Percentiles rank a stretch among this genome's conserved stretches.
phyloP scores from a whole-genome alignment of 2,888 invertebrate species.

The Agrotis segetum region DNA sequence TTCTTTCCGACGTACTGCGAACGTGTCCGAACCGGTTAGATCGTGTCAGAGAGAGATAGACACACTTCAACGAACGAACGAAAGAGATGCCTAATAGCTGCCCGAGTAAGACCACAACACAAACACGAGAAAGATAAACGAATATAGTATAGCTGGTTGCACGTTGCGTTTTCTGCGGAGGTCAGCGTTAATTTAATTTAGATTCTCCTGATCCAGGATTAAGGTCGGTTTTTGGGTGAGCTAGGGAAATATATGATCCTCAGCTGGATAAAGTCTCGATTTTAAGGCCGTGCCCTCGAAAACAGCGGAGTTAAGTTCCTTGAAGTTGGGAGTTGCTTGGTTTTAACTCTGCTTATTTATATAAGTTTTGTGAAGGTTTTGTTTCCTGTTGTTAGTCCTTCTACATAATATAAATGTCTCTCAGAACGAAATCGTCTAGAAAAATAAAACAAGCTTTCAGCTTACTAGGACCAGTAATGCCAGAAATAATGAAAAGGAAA shows the following conservation, averaged over 20 bases:
- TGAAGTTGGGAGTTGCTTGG: constrained; percentile 53
- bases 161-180: constrained; percentile 73
- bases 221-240: constrained; percentile 53
- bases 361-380: constrained; percentile 25
- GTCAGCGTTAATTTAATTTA: constrained; percentile 43
- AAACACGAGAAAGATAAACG: constrained; percentile 75
- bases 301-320: constrained; percentile 65
- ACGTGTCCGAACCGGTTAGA: constrained; percentile 81
- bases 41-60: constrained; percentile 69
- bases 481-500: background rate
- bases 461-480: background rate
- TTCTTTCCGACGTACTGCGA: constrained; percentile 74
- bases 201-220: constrained; percentile 18
- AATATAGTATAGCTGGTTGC: constrained; percentile 72
- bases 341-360: constrained; percentile 54
- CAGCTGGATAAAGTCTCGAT: constrained; percentile 68
- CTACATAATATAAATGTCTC: background rate
- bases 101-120: constrained; percentile 79
- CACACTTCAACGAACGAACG: constrained; percentile 58
- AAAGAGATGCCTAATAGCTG: constrained; percentile 70
- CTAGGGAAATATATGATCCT: constrained; percentile 57
- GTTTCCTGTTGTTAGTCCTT: constrained; percentile 6
- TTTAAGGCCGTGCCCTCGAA: constrained; percentile 69
- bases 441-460: background rate
- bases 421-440: background rate